Conservation (phyloP, 23 tunicate species). For the Aplidium turbinatum region DNA sequence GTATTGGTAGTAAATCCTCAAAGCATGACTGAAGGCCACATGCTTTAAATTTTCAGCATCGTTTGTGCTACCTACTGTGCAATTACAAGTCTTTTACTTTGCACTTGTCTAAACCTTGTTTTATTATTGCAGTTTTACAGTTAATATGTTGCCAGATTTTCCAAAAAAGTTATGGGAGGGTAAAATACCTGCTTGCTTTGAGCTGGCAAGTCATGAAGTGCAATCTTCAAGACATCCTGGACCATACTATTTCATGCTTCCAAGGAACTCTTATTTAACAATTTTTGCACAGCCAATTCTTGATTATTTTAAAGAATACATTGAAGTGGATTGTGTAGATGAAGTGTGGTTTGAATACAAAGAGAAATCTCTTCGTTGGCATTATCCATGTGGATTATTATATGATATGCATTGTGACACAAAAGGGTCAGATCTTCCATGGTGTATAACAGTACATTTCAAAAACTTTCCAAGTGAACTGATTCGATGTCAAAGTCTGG, state of each 20-base stretch:
- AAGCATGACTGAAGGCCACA: no score
- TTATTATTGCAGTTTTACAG: no score
- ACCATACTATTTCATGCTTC: constrained; percentile 58
- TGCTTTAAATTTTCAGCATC: no score
- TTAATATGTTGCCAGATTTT: background rate
- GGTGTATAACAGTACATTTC: constrained; percentile 83
- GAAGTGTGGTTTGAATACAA: constrained; percentile 85
- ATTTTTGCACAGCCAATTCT: constrained; percentile 42
- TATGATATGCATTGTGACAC: constrained; percentile 66
- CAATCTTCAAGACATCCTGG: constrained; percentile 28
- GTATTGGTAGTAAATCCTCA: no score
- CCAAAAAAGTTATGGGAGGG: constrained; percentile 76
- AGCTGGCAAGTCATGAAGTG: constrained; percentile 69
- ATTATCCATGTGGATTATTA: constrained; percentile 76
- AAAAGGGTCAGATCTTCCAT: constrained; percentile 34
- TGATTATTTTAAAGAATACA: constrained; percentile 43
- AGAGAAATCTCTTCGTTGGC: constrained; percentile 80
- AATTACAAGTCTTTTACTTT: no score
- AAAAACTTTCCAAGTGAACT: constrained; percentile 68
- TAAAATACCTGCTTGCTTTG: constrained; percentile 52
- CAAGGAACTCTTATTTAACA: constrained; percentile 66
- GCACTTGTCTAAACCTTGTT: no score
- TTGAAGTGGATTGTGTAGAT: constrained; percentile 12
- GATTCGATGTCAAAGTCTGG: constrained; percentile 33
- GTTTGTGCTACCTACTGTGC: no score